Conservation (phyloP, 2,113 vertebrate genomes). For the Ciconia stormi region DNA sequence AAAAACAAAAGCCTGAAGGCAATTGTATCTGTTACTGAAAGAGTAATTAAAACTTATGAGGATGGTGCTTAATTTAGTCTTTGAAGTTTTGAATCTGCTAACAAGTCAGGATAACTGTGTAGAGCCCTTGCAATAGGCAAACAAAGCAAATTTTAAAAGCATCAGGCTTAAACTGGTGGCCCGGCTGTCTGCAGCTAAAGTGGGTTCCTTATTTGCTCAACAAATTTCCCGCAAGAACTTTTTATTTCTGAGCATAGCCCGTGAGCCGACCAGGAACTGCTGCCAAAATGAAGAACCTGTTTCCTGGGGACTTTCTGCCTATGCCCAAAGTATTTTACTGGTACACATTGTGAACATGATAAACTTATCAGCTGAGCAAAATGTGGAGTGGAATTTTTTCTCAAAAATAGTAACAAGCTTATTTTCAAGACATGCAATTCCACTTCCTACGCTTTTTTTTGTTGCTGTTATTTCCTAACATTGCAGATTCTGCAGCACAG, state of each 20-base stretch:
- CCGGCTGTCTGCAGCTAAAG: background rate
- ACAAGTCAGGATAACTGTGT: background rate
- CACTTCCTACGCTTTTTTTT: background rate
- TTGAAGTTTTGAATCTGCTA: background rate
- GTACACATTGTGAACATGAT: conserved; percentile 72
- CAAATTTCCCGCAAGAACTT: background rate
- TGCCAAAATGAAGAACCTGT: conserved; percentile 76
- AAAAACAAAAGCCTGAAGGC: conserved; percentile 2
- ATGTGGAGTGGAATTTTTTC: background rate
- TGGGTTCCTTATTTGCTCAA: background rate
- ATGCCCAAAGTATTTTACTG: conserved; percentile 71
- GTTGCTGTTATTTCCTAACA: background rate
- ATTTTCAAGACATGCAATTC: background rate
- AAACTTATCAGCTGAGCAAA: conserved; percentile 59
- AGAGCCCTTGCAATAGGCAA: background rate
- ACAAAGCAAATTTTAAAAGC: background rate
- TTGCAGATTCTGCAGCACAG: conserved; percentile 59
- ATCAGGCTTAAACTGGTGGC: background rate
- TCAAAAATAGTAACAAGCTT: background rate
- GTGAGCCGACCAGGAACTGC: conserved; percentile 65
- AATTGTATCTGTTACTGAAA: background rate
- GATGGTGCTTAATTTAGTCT: conserved; percentile 8
- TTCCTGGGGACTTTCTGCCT: conserved; percentile 77
- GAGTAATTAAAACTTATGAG: conserved; percentile 13
- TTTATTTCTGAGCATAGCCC: background rate